Conservation (phyloP, 2,797 vertebrate species). For the Centroberyx gerrardi region DNA sequence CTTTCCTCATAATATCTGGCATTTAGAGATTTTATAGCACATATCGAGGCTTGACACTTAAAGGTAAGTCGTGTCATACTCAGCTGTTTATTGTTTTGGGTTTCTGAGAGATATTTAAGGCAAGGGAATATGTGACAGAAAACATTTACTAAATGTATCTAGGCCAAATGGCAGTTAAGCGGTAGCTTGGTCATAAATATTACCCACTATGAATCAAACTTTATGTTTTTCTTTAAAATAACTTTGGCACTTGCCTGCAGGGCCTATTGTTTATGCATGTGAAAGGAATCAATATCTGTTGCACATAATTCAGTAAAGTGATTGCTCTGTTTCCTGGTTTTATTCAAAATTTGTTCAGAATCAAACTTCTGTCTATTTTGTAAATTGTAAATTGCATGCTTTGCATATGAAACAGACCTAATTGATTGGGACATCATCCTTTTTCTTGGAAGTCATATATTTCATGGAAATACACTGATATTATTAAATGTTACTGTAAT, state of each 20-base stretch:
- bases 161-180: background rate
- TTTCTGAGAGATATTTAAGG: background rate
- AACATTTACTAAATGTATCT: background rate
- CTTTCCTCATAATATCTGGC: background rate
- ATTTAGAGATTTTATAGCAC: background rate
- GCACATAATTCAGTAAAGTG: too few relatives aligned
- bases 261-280: too few relatives aligned
- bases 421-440: too few relatives aligned
- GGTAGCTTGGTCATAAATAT: background rate
- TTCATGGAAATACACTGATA: too few relatives aligned
- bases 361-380: too few relatives aligned
- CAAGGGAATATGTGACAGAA: too few relatives aligned
- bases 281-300: too few relatives aligned
- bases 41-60: background rate
- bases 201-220: background rate
- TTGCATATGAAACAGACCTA: too few relatives aligned
- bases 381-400: too few relatives aligned
- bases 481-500: background rate
- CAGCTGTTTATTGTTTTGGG: background rate
- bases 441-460: too few relatives aligned
- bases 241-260: background rate
- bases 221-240: background rate
- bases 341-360: too few relatives aligned
- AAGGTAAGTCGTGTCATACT: conserved; percentile 47
- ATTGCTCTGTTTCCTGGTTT: too few relatives aligned